Base-by-base conservation (phyloP, 2,797 vertebrate genomes). In the Peromyscus aztecus region DNA sequence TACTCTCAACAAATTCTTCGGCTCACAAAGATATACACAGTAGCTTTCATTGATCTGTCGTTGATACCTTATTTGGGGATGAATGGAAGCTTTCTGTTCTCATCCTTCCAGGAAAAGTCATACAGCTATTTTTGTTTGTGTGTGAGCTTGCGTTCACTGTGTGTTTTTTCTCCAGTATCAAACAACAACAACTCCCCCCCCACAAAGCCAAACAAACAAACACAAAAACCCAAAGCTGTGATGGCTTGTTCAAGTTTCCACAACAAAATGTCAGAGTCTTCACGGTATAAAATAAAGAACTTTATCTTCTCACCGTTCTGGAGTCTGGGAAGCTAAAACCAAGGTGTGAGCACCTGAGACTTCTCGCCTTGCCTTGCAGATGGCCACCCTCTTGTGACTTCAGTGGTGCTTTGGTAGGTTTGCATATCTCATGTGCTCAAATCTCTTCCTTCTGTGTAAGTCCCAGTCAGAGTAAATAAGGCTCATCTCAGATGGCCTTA, bases 351-450 rank as follows among this genome's bases (percentile, higher is more conserved):
- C 5, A 49, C 14, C 37, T 4, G 12, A 84, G 46, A 1, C 31
- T 2, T n/a, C 3, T n/a, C 1, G n/a, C 34, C 5, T 16, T 16
- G 21, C 0, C 34, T 80, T 13, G 52, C 27, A 49, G 63, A 52
- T 1, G 31, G n/a, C 17, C 10, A 7, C 4, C 8, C 27, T 88
- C 40, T 2, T 10, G 6, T 27, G 31, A 78, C 12, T 14, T 61
- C 11, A 9, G 0, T 2, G 4, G 0, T 23, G 17, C n/a, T 16
- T 43, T 40, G 43, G 11, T 43, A 55, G 0, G 0, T 55, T 9
- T 14, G 2, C 52, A 23, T 1, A 17, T 1, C 57, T 59, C 67
- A 3, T 3, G 1, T 43, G n/a, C 5, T 29, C 61, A 40, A 46
- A 63, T 10, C 46, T 24, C 27, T 21, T 69, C 63, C 65, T 76